Conservation (phyloP, 1,140 invertebrate genomes). For the Ceratosolen solmsi region DNA sequence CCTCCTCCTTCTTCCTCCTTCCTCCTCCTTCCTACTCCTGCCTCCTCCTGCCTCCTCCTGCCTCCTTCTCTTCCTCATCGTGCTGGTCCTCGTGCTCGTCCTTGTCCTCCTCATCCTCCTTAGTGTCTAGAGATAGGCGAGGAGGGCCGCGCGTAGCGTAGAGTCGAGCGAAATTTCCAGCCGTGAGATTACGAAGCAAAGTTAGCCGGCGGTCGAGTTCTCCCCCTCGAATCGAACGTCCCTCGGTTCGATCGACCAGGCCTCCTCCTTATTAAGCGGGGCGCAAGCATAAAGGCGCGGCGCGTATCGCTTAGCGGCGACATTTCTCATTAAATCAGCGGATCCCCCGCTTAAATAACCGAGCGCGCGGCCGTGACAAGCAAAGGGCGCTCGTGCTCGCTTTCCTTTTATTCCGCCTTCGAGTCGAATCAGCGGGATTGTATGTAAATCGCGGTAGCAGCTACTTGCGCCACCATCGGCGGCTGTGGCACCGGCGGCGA, state of each 20-base stretch:
- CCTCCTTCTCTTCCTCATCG: too few relatives aligned
- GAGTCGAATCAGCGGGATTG: constrained; percentile 67
- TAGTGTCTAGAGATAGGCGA: too few relatives aligned
- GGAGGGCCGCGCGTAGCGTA: not conserved
- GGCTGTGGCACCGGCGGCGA: constrained; percentile 31
- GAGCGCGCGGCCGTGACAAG: not conserved
- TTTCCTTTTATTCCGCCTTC: constrained; percentile 47
- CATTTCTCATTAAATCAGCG: constrained; percentile 45
- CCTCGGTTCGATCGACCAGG: not conserved
- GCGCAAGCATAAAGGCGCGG: constrained; percentile 6
- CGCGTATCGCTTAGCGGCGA: constrained; percentile 22
- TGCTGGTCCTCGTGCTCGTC: too few relatives aligned
- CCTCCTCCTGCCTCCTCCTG: too few relatives aligned
- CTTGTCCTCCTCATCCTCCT: too few relatives aligned
- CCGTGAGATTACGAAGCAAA: not conserved
- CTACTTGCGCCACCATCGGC: constrained; percentile 23
- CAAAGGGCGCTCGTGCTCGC: constrained; percentile 20
- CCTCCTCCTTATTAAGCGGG: constrained; percentile 8
- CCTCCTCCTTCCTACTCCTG: too few relatives aligned
- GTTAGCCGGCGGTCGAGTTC: too few relatives aligned
- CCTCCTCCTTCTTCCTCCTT: too few relatives aligned
- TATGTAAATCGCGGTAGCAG: constrained; percentile 69
- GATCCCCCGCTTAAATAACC: constrained; percentile 29
- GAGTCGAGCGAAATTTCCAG: not conserved
- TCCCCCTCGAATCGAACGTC: not conserved